Evolutionary conservation across 1,140 invertebrate genomes (phyloP).

Genomic region (Halictus rubicundus): DNA sequence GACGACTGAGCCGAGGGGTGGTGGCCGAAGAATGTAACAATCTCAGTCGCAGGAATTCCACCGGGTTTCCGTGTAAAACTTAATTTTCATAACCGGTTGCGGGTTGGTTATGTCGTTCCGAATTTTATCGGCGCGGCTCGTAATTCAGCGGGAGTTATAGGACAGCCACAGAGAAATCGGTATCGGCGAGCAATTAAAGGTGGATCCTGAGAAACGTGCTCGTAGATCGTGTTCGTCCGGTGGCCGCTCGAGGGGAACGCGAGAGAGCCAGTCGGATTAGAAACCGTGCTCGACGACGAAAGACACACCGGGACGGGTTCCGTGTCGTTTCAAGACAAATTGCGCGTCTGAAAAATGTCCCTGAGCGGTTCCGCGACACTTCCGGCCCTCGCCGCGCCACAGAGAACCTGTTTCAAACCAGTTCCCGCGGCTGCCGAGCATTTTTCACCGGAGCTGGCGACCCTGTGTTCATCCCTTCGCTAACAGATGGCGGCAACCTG

Average conservation of each 20-base stretch:
- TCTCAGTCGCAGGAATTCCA: neutral
- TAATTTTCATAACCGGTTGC: conserved; percentile 24
- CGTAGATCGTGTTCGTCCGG: conserved; percentile 2
- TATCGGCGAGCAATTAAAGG: conserved; percentile 26
- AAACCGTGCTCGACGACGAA: conserved; percentile 46
- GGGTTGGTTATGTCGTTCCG: neutral
- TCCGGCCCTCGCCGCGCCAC: neutral
- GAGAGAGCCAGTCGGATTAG: conserved; percentile 38
- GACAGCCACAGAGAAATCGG: neutral
- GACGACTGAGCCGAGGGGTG: too few relatives aligned
- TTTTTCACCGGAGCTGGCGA: conserved; percentile 20
- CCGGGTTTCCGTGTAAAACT: neutral
- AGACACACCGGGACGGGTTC: conserved; percentile 37
- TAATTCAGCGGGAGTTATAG: conserved; percentile 1
- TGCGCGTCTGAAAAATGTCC: conserved; percentile 42
- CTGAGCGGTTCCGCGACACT: conserved; percentile 33
- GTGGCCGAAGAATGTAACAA: neutral
- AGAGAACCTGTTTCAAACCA: conserved; percentile 28
- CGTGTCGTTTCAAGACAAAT: conserved; percentile 57
- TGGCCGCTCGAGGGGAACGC: neutral
- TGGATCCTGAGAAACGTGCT: conserved; percentile 9
- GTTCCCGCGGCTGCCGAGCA: conserved; percentile 29
- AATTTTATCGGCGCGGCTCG: neutral
- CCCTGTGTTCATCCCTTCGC: neutral
- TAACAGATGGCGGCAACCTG: conserved; percentile 39